Base-by-base conservation (phyloP, 2,888 invertebrate species). In the Aspidiotus destructor region DNA sequence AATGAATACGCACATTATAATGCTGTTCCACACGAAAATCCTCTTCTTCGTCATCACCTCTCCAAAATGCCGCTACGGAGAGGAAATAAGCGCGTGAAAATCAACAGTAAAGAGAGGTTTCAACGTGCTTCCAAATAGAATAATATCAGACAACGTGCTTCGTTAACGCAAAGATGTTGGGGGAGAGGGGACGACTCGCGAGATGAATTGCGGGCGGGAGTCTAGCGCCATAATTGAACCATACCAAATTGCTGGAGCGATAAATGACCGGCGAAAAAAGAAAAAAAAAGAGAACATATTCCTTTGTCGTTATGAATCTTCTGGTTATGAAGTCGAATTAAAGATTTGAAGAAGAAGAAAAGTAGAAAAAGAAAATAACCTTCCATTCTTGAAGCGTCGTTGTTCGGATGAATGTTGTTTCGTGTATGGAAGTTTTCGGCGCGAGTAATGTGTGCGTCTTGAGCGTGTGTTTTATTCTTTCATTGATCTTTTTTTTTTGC, bases 161-260 rank as follows among this genome's bases (percentile, higher is more conserved):
- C 42, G 62, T 16, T 62, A 48, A 28, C 28, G 62, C 42, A 42
- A 62, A 62, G 16, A 48, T 9, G 42, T 48, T 41, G 62, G 41
- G n/a, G 15, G 52, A 41, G 44, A 40, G 44, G 55, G 55, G 53
- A 55, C 64, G 42, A 64, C n/a, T 55, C 1, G 28, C 28, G 28
- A 28, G 28, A 28, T 41, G 52, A 58, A 67, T 41, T 28, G 60
- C 48, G 58, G 67, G 67, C 60, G 67, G 67, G 67, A 67, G 67
- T 52, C 67, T 67, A 67, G 67, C 67, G 67, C 67, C 67, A 58
- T 67, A 67, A 67, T 60, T 67, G 67, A 67, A 67, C 67, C 67
- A 67, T 67, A 67, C 67, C 58, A 67, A 67, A 67, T 67, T 67
- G 67, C 67, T 67, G 60, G 67, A 67, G 67, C 67, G 67, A 67